These are phyloP conservation scores for Mythimna albipuncta DNA, from an alignment of 2,888 invertebrate genomes.

Conservation along the genomic window DNA sequence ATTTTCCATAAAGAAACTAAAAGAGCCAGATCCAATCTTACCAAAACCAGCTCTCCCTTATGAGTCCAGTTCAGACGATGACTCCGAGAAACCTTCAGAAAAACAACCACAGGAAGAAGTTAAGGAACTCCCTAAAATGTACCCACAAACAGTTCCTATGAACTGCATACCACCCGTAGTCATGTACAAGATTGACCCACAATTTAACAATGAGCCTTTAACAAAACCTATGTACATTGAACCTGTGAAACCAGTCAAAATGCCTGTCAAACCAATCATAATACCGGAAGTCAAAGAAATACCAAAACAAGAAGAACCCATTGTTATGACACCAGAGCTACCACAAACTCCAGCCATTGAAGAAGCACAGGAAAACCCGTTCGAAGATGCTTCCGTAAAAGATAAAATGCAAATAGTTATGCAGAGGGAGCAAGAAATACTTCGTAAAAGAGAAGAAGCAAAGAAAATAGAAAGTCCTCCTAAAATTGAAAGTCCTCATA, in stretches of 20 bases:
- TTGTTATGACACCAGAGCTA: constrained; percentile 37
- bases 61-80: constrained; percentile 94
- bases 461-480: constrained; percentile 65
- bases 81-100: constrained; percentile 75
- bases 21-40: constrained; percentile 92
- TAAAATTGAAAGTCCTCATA: constrained; percentile 64
- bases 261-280: constrained; percentile 50
- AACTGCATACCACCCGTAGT: constrained; percentile 76
- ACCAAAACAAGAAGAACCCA: constrained; percentile 56
- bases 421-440: constrained; percentile 52
- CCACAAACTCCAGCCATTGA: constrained; percentile 41
- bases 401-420: constrained; percentile 47
- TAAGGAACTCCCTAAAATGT: constrained; percentile 63
- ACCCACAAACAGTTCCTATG: constrained; percentile 60
- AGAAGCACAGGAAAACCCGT: constrained; percentile 46
- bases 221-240: constrained; percentile 68
- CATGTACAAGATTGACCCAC: constrained; percentile 82
- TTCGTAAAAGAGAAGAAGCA: constrained; percentile 62
- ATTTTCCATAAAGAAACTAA: constrained; percentile 96
- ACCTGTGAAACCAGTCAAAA: constrained; percentile 47
- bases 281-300: constrained; percentile 63
- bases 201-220: constrained; percentile 71
- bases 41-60: constrained; percentile 94
- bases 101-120: constrained; percentile 63
- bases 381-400: constrained; percentile 38